Base-by-base conservation (phyloP, 2,113 vertebrate species). In the Channa argus region DNA sequence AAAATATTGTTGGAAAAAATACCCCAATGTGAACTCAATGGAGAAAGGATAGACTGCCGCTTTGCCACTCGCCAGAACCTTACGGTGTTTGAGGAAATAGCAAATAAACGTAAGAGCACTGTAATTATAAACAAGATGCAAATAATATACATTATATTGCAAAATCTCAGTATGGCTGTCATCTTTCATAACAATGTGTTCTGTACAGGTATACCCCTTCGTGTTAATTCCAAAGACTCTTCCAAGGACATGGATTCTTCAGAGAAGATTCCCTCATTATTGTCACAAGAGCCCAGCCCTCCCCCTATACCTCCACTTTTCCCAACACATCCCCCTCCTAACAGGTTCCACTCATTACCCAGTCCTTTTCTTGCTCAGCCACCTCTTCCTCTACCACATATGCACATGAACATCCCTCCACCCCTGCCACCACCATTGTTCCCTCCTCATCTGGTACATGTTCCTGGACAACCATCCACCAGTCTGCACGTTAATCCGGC, bases 31-130 rank as follows among this genome's bases (percentile, higher is more conserved):
- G 90, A 95, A 81, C 89, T 99, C 55, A 94, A 97, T 1, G 98
- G 97, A 13, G 95, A 97, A 80, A 95, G 92, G 80, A 91, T 97
- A 82, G 95, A 96, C 72, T 97, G 98, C 87, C 97, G 96, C 79
- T 92, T 94, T 71, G 96, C 95, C 13, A 98, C 95, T 53, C 92
- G 92, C n/a, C 95, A 96, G 88, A 97, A 96, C 91, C 94, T 97
- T 39, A 92, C 89, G 0, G 85, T 96, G 80, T 98, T 98, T 86
- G 97, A 98, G 90, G 94, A 96, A 0, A 86, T 93, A 88, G 96
- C 96, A 91, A 96, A 96, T 86, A 96, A 98, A 94, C 96, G 97
- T 98, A 95, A 97, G 96, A 88, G 85, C 33, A 2, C 39, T 45
- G 1, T 41, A 41, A 6, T 9, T 0, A 12, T 5, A 12, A 43